Evolutionary conservation across 2,797 vertebrate genomes (phyloP).

Genomic region (Paguma larvata): DNA sequence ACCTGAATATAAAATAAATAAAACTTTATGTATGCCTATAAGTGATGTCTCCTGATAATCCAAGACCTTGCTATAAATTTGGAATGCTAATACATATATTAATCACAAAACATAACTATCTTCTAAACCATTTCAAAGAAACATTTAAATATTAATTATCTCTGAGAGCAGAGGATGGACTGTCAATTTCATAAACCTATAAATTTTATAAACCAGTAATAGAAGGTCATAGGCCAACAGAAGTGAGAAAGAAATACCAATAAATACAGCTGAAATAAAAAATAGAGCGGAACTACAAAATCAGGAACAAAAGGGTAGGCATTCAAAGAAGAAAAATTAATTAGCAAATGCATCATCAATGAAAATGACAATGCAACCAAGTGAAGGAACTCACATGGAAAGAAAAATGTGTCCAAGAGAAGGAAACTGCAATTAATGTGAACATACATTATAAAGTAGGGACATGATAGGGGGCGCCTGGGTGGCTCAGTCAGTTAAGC

Average conservation of each 20-base stretch:
- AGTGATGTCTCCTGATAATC: neutral
- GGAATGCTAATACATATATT: neutral
- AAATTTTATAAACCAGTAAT: slow-evolving; percentile 66
- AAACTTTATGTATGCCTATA: neutral
- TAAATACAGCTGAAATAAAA: slow-evolving; percentile 65
- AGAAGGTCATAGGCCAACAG: neutral
- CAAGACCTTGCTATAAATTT: fast-evolving
- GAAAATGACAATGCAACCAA: slow-evolving; percentile 52
- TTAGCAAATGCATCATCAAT: slow-evolving; percentile 64
- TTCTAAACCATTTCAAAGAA: slow-evolving; percentile 33
- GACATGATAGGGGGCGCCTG: neutral
- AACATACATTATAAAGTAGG: slow-evolving; percentile 10
- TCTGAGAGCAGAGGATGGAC: neutral
- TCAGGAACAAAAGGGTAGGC: slow-evolving; percentile 62
- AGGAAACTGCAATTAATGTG: slow-evolving; percentile 42
- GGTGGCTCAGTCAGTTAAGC: no score
- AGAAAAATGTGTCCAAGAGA: slow-evolving; percentile 53
- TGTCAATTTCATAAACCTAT: neutral
- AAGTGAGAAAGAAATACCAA: slow-evolving; percentile 53
- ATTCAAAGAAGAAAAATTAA: slow-evolving; percentile 66
- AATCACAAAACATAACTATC: slow-evolving; percentile 15
- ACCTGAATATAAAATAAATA: neutral
- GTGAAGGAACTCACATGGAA: slow-evolving; percentile 42
- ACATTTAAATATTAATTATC: neutral
- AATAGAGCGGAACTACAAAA: slow-evolving; percentile 57